Base-by-base conservation (phyloP, 1,140 invertebrate genomes). In the Trichonephila clavipes region DNA sequence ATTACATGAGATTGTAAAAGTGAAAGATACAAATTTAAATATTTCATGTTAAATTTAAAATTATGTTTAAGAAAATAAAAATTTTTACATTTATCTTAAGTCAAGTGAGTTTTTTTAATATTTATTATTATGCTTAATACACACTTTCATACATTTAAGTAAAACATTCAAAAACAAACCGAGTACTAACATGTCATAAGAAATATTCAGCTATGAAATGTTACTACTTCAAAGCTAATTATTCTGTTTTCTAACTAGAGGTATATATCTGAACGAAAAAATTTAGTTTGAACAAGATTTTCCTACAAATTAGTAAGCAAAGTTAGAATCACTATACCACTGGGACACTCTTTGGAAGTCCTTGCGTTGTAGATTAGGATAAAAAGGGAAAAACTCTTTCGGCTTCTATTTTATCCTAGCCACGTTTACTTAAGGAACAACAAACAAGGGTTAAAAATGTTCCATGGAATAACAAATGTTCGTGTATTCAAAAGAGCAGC, bases 381-480 rank as follows among this genome's bases (percentile, higher is more conserved):
- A 85, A 85, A 85, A 77, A 34, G 72, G 18, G 72, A 34, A 85
- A 61, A 85, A 85, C 21, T 59, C 44, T 51, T 18, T 51, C 51
- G 61, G 7, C 21, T 18, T 85, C 83, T 34, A 34, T 85, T 85
- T n/a, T 64, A 88, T 21, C 86, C 86, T 59, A 89, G 34, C 66
- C 66, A 89, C 88, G 88, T 89, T 89, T 89, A 89, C 64, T 89
- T 89, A 89, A 89, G 88, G 59, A 87, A 87, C 85, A 87, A 87
- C 85, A 87, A 87, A 87, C 85, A 89, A 44, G 88, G 28, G 88
- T 77, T 66, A 72, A 89, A 89, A 89, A 69, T 61, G 66, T 77
- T 89, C 66, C 44, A 24, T 14, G n/a, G 66, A 89, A 69, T 89
- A 89, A 89, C 64, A 89, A 89, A 89, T 77, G 66, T 72, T 77